Conservation (phyloP, 2,113 vertebrate species). For the Toxotes chatareus region DNA sequence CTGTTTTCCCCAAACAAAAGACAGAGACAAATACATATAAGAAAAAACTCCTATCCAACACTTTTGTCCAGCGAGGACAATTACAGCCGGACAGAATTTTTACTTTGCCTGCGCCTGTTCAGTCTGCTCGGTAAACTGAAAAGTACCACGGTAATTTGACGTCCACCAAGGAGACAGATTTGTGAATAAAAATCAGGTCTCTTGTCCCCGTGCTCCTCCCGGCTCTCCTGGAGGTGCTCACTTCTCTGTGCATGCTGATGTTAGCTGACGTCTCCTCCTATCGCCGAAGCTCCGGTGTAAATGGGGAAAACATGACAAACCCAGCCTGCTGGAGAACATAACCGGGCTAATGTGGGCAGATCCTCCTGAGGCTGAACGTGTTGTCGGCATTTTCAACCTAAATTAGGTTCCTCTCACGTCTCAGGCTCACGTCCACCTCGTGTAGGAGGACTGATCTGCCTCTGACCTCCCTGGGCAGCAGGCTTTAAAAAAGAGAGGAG, state of each 20-base stretch:
- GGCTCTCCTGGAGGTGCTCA: constrained; percentile 3
- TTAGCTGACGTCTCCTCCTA: background rate
- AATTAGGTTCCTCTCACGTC: constrained; percentile 23
- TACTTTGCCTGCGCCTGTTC: background rate
- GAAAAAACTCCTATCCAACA: too few relatives aligned
- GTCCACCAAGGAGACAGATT: background rate
- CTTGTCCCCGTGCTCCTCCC: background rate
- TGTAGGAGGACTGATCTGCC: constrained; percentile 23
- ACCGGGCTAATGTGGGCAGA: background rate
- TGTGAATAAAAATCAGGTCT: background rate
- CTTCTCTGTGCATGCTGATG: background rate
- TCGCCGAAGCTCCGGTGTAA: background rate
- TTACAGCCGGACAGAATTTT: background rate
- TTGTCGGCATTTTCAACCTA: constrained; percentile 19
- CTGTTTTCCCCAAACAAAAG: background rate
- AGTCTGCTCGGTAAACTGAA: background rate
- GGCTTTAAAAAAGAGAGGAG: constrained; percentile 43
- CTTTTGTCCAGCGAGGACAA: background rate
- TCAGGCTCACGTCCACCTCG: background rate
- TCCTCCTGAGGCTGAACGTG: background rate
- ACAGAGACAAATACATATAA: too few relatives aligned
- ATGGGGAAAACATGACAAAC: background rate
- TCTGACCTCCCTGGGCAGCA: constrained; percentile 31
- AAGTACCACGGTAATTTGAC: background rate
- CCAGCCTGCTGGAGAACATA: background rate